Conservation (phyloP, 1,140 invertebrate genomes). For the Lordiphosa mommai region DNA sequence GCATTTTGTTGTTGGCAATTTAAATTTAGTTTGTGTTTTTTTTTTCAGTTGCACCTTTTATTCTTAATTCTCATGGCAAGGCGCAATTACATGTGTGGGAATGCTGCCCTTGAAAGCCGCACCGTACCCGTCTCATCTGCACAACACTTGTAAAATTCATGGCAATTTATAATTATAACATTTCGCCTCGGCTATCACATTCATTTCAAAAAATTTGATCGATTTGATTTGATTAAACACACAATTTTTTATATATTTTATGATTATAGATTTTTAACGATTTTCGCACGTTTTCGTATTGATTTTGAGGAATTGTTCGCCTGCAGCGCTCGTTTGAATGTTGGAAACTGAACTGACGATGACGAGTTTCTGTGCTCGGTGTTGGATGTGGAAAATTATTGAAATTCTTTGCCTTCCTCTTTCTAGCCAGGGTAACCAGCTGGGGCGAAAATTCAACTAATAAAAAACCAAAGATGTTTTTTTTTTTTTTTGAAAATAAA, state of each 20-base stretch:
- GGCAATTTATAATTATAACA: constrained; percentile 56
- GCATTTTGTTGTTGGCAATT: constrained; percentile 74
- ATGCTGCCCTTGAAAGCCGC: constrained; percentile 56
- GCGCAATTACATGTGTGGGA: constrained; percentile 54
- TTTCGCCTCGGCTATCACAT: constrained; percentile 13
- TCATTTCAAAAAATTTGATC: constrained; percentile 11
- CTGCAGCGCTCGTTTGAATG: constrained; percentile 18
- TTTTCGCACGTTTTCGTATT: constrained; percentile 39
- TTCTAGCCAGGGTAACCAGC: constrained; percentile 58
- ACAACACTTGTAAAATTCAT: constrained; percentile 54
- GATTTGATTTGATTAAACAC: neutral
- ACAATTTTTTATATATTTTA: constrained; percentile 7
- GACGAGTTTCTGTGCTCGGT: constrained; percentile 41
- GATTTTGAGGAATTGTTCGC: constrained; percentile 36
- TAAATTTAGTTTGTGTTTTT: constrained; percentile 70
- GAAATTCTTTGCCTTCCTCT: constrained; percentile 60
- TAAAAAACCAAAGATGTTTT: constrained; percentile 3
- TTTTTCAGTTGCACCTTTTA: constrained; percentile 20
- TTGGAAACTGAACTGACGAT: constrained; percentile 62
- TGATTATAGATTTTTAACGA: constrained; percentile 28
- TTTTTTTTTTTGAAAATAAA: neutral
- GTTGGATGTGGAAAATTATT: constrained; percentile 64
- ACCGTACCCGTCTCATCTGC: constrained; percentile 26
- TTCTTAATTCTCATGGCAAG: constrained; percentile 45
- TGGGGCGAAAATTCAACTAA: constrained; percentile 17